Evolutionary conservation across 2,113 vertebrate genomes (phyloP).

Genomic region (western clawed frog (Xenopus tropicalis)): UCB_Xtro_10.0 CM004451.2:54080001-54080500

Average conservation of each 20-base stretch:
- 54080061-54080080: too few species aligned
- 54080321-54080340: not conserved
- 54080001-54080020: too few species aligned
- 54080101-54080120: too few species aligned
- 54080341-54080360: constrained; percentile 12
- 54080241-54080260: not conserved
- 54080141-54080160: not conserved
- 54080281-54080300: too few species aligned
- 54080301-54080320: not conserved
- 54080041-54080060: not conserved
- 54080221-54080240: not conserved
- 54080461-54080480: not conserved
- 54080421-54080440: not conserved
- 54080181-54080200: not conserved
- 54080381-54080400: constrained; percentile 1
- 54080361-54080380: constrained; percentile 3
- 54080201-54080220: not conserved
- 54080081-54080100: too few species aligned
- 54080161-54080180: not conserved
- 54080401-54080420: not conserved
- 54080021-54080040: too few species aligned
- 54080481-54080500: too few species aligned
- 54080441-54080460: constrained; percentile 10
- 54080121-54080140: not conserved
- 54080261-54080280: not conserved